A percentile compares a stretch with the other conserved stretches of the same genome.
phyloP scores from a whole-genome alignment of 2,113 vertebrate species.

The Siniperca chuatsi region DNA sequence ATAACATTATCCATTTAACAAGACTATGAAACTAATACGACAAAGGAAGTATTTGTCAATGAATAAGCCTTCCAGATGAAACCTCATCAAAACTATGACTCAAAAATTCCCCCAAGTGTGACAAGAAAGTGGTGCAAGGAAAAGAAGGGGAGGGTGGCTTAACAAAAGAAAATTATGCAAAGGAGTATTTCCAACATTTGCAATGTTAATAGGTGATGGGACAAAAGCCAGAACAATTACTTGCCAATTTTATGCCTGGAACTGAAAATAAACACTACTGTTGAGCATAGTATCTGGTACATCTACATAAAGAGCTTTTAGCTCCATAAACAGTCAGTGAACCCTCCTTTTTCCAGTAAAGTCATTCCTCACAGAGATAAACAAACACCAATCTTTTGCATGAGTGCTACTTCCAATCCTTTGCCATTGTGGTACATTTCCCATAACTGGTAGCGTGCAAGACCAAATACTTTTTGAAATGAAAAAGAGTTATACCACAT shows the following conservation, averaged over 20 bases:
- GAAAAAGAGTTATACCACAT: background rate
- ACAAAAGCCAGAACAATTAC: slow-evolving; percentile 67
- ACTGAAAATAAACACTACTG: slow-evolving; percentile 78
- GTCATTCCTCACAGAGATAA: slow-evolving; percentile 68
- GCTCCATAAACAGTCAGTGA: slow-evolving; percentile 75
- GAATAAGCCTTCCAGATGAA: slow-evolving; percentile 31
- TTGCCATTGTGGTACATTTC: slow-evolving; percentile 45
- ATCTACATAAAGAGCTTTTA: slow-evolving; percentile 71
- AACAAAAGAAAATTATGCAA: slow-evolving; percentile 48
- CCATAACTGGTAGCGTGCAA: slow-evolving; percentile 5
- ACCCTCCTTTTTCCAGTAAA: slow-evolving; percentile 70
- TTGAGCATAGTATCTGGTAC: slow-evolving; percentile 60
- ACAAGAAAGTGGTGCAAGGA: slow-evolving; percentile 19
- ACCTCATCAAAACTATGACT: slow-evolving; percentile 49
- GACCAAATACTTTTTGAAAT: slow-evolving; percentile 19
- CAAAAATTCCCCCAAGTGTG: slow-evolving; percentile 17
- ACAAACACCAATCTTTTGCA: slow-evolving; percentile 73
- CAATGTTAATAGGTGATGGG: slow-evolving; percentile 53
- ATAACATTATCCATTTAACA: background rate
- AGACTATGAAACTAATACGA: background rate
- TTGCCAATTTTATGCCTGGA: slow-evolving; percentile 67
- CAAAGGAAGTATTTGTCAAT: slow-evolving; percentile 22
- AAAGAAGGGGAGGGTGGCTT: background rate
- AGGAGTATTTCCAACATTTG: slow-evolving; percentile 63
- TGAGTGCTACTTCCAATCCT: slow-evolving; percentile 58